Percentiles rank a stretch among this genome's conserved stretches.
These are phyloP conservation scores for Selenia dentaria DNA, from an alignment of 2,888 invertebrate species.

Conservation along the genomic window DNA sequence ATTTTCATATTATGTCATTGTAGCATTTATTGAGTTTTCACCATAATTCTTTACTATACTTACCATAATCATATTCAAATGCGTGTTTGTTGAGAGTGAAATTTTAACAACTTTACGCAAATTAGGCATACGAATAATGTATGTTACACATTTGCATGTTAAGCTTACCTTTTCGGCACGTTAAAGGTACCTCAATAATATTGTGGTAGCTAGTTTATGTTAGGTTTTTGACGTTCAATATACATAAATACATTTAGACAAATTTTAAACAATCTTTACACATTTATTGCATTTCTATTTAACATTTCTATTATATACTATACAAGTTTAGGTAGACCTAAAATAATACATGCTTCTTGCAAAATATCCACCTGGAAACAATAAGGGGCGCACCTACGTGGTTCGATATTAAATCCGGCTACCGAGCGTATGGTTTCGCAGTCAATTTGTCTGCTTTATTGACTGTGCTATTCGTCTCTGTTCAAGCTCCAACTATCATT, in stretches of 20 bases:
- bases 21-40: neutral
- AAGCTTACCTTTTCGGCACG: slow-evolving; percentile 19
- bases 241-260: too few species aligned
- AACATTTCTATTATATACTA: too few species aligned
- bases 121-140: slow-evolving; percentile 44
- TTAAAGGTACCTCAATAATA: too few species aligned
- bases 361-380: slow-evolving; percentile 67
- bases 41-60: neutral
- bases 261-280: too few species aligned
- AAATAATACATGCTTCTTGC: slow-evolving; percentile 37
- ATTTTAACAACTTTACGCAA: slow-evolving; percentile 58
- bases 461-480: slow-evolving; percentile 57
- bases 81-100: slow-evolving; percentile 49
- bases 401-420: slow-evolving; percentile 61
- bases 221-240: neutral
- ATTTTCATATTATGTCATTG: too few species aligned
- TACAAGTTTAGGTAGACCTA: slow-evolving; percentile 31
- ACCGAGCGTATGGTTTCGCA: slow-evolving; percentile 60
- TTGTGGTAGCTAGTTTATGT: neutral
- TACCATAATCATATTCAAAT: too few species aligned
- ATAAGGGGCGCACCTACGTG: slow-evolving; percentile 62
- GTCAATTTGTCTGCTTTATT: slow-evolving; percentile 77
- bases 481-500: slow-evolving; percentile 45
- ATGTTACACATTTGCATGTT: slow-evolving; percentile 36
- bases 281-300: too few species aligned